These are phyloP conservation scores for Chloroclysta siterata DNA, from an alignment of 2,888 invertebrate genomes.

Conservation along the genomic window DNA sequence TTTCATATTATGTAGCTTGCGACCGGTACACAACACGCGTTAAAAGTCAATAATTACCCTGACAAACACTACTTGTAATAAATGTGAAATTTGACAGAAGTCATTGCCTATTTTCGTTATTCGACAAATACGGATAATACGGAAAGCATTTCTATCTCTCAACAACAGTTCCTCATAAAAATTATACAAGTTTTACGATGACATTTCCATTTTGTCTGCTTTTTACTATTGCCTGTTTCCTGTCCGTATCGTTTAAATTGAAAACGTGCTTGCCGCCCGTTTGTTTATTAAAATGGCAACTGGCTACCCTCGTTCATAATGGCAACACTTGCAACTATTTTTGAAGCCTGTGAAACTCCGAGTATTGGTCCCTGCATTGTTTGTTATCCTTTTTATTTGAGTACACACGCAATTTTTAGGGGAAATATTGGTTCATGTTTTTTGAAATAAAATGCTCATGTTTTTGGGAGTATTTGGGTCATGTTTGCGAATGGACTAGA, in stretches of 20 bases:
- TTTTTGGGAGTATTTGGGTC: not conserved
- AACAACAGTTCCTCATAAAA: not conserved
- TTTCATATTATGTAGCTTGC: too few relatives aligned
- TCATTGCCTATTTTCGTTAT: too few relatives aligned
- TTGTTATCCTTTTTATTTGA: slow-evolving; percentile 2
- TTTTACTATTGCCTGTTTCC: slow-evolving; percentile 1
- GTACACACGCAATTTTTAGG: not conserved
- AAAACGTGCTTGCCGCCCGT: slow-evolving; percentile 38
- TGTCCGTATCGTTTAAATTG: slow-evolving; percentile 34
- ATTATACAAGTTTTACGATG: not conserved
- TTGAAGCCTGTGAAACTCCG: slow-evolving; percentile 13
- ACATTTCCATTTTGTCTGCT: not conserved
- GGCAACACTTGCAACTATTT: slow-evolving; percentile 24
- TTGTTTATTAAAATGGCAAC: slow-evolving; percentile 37
- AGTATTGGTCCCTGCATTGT: not conserved
- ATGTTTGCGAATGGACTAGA: not conserved
- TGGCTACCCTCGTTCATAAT: slow-evolving; percentile 21
- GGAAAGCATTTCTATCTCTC: too few relatives aligned
- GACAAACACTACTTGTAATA: too few relatives aligned
- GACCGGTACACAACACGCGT: too few relatives aligned
- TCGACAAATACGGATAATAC: too few relatives aligned
- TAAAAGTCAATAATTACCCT: too few relatives aligned
- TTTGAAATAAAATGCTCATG: not conserved
- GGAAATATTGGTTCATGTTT: not conserved
- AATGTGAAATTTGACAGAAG: too few relatives aligned